Evolutionary conservation across 2,888 invertebrate species (phyloP), one percentile per base, ranked within the genome.

Genomic region (Rugalucina vietnamica): DNA sequence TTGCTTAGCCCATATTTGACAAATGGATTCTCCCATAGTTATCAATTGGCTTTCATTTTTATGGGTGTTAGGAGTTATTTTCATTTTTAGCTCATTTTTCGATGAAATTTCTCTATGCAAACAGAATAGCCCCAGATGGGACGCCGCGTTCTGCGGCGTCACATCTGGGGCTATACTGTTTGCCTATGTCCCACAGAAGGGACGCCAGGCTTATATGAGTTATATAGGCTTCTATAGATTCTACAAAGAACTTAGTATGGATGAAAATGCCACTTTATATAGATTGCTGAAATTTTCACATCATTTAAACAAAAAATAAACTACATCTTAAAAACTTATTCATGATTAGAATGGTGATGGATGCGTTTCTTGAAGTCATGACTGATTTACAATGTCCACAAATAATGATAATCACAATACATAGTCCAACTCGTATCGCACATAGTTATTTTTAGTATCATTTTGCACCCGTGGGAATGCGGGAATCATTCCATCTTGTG

Each of bases 401-500:
- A 39, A 72, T 8, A 72, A 34, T 18, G 27, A 32, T 14, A 32
- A 84, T 88, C 86, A 94, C 76, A 94, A 89, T 18, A 94, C 81
- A 87, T 95, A 95, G 81, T 95, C 95, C 77, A 95, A 92, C 87
- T 95, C 95, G 73, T 94, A 94, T 89, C 95, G 82, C 76, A 94
- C 79, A 84, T 93, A 95, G 75, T 91, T 91, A 86, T 95, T 95
- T 80, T 98, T 98, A 36, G 93, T 93, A 95, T 99, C 99, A 95
- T 99, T 98, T 89, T 97, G 97, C 95, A 99, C 97, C 90, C 99
- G 96, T n/a, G 99, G 99, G 95, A 99, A 99, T 24, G 99, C 98
- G 70, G 98, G 98, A 37, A 99, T 98, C 76, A 99, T 96, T 0
- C 99, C 98, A 95, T 99, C 99, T 95, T 99, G 99, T 10, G 98